A percentile compares a stretch with the other conserved stretches of the same genome.
These are phyloP conservation scores for Alentia gelatinosa DNA, from an alignment of 2,888 invertebrate genomes.

Conservation along the genomic window DNA sequence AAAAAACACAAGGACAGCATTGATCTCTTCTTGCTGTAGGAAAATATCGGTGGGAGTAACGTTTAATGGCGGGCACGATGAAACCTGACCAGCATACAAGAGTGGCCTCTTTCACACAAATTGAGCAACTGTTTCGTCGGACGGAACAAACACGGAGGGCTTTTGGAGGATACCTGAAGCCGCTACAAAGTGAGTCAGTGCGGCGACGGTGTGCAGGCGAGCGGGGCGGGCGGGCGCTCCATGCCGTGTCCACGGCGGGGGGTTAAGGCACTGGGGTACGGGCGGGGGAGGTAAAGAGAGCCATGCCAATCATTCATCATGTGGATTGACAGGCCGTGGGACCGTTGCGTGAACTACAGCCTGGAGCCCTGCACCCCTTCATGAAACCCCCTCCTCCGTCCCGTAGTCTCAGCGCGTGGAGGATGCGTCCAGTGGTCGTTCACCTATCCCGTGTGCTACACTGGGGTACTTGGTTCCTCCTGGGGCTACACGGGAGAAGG, in stretches of 20 bases:
- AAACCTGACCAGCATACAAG: neutral
- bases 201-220: neutral
- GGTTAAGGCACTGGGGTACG: too few relatives aligned
- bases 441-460: too few relatives aligned
- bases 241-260: too few relatives aligned
- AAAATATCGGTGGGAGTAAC: neutral
- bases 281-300: neutral
- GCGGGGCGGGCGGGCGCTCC: too few relatives aligned
- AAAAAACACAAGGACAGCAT: neutral
- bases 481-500: neutral
- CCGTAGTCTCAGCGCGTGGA: too few relatives aligned
- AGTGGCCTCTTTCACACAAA: constrained; percentile 14
- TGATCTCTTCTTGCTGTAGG: neutral
- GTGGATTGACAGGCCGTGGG: neutral
- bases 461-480: neutral
- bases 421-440: too few relatives aligned
- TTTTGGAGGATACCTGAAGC: neutral
- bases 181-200: constrained; percentile 18
- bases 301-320: neutral
- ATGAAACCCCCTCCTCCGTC: too few relatives aligned
- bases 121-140: neutral
- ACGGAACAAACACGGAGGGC: neutral
- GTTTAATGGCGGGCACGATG: neutral
- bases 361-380: too few relatives aligned
- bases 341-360: too few relatives aligned